Base-by-base conservation (phyloP, 2,113 vertebrate genomes). In the Fregata magnificens region DNA sequence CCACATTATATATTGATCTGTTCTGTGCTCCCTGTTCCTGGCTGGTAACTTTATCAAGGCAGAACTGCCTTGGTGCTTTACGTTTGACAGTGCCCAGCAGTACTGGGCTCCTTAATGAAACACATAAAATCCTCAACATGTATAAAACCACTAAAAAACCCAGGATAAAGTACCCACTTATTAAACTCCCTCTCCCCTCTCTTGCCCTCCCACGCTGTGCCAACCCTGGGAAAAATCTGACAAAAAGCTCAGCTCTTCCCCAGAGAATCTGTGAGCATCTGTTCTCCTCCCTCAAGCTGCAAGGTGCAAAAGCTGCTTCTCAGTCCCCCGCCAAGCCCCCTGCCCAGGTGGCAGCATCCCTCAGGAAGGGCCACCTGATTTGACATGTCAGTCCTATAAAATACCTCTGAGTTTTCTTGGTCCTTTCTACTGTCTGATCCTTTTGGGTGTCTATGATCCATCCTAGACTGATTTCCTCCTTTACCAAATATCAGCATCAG, bases 1-100 rank as follows among this genome's bases (percentile, higher is more conserved):
- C 72, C 61, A 84, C 77, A 28, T 94, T 91, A 89, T 93, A 83
- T 91, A 96, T 94, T 95, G 91, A 84, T 96, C 52, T 82, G 52
- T 83, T 92, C 93, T 81, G 42, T 1, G 7, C 50, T 92, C 91
- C 58, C 76, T 73, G 16, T 34, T 93, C n/a, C 77, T 93, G 88
- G 18, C 47, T 91, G 77, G 93, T 91, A 89, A 91, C 81, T 95
- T 82, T 89, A 86, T 93, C 89, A 72, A 82, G 86, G 47, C 63
- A 84, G 44, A 94, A 84, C 31, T 91, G 72, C 32, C 78, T 74
- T 18, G 19, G n/a, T 74, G 28, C 40, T 78, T 89, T 93, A 52
- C 79, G 20, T 87, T 63, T 89, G 69, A 59, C 69, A 82, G 61
- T 26, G 12, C 40, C 38, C 29, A 74, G 50, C 66, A 82, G 45